phyloP scores from a whole-genome alignment of 2,888 invertebrate species.

The Lathronympha strigana region DNA sequence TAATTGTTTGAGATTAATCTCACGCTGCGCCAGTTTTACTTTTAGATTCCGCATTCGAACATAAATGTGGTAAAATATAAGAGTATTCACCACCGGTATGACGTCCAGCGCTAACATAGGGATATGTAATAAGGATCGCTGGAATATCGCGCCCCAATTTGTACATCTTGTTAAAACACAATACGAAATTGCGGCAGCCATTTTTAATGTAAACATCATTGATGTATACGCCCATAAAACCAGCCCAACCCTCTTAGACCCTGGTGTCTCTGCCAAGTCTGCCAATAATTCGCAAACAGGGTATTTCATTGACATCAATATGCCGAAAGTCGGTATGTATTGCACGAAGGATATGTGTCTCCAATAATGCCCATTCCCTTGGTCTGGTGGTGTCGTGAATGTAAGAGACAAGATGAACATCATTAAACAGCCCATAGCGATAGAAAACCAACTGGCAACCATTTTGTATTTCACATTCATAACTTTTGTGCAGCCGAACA shows the following conservation, averaged over 20 bases:
- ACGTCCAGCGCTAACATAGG: slow-evolving; percentile 18
- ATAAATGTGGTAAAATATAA: slow-evolving; percentile 22
- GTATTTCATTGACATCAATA: slow-evolving; percentile 19
- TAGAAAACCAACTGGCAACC: slow-evolving; percentile 1
- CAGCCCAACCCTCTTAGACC: neutral
- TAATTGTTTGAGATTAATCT: neutral
- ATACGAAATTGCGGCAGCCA: neutral
- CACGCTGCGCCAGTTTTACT: neutral
- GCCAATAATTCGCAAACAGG: slow-evolving; percentile 20
- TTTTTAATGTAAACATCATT: slow-evolving; percentile 21
- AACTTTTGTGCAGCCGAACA: slow-evolving; percentile 17
- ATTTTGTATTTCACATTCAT: neutral
- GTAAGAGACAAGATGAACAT: neutral
- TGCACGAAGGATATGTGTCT: slow-evolving; percentile 12
- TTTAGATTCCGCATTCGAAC: slow-evolving; percentile 11
- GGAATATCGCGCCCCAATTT: neutral
- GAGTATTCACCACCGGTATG: slow-evolving; percentile 15
- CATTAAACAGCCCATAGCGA: slow-evolving; percentile 20
- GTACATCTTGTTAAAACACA: neutral
- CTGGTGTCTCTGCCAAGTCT: neutral
- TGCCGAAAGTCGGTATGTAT: slow-evolving; percentile 24
- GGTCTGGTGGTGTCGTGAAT: neutral
- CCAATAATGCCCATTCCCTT: neutral
- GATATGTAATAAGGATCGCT: slow-evolving; percentile 4
- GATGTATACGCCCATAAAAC: neutral